A percentile compares a stretch with the other conserved stretches of the same genome.
phyloP scores from a whole-genome alignment of 2,113 vertebrate species.

The Naja naja region DNA sequence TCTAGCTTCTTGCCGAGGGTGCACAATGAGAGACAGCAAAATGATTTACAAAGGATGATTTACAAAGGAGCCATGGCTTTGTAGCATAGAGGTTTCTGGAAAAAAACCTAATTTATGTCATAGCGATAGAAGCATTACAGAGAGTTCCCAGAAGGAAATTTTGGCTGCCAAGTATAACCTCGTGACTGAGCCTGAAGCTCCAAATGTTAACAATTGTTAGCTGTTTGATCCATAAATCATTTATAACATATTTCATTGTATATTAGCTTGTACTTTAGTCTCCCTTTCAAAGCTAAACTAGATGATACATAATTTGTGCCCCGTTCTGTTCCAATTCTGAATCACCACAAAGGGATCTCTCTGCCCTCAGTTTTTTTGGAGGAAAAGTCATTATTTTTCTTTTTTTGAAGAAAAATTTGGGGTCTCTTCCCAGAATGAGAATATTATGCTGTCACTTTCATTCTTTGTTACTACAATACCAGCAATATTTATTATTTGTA shows the following conservation, averaged over 20 bases:
- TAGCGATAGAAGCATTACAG: neutral
- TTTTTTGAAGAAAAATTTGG: neutral
- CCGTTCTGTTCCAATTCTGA: neutral
- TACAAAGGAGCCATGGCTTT: neutral
- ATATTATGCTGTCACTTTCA: neutral
- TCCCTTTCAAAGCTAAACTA: neutral
- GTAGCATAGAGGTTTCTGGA: accelerated
- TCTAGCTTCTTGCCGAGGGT: neutral
- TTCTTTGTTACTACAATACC: neutral
- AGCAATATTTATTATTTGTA: neutral
- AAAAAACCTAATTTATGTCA: neutral
- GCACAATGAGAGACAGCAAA: neutral
- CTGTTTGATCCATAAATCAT: neutral
- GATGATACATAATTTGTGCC: neutral
- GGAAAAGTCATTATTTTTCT: neutral
- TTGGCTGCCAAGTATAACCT: neutral
- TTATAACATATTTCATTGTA: neutral
- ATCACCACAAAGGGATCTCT: neutral
- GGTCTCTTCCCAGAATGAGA: neutral
- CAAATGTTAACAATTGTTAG: neutral
- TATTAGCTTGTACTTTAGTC: neutral
- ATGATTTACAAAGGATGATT: neutral
- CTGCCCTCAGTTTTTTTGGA: neutral
- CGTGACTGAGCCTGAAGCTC: neutral
- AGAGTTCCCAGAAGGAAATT: neutral